Conservation (phyloP, 2,888 invertebrate genomes). For the Schizaphis graminum region DNA sequence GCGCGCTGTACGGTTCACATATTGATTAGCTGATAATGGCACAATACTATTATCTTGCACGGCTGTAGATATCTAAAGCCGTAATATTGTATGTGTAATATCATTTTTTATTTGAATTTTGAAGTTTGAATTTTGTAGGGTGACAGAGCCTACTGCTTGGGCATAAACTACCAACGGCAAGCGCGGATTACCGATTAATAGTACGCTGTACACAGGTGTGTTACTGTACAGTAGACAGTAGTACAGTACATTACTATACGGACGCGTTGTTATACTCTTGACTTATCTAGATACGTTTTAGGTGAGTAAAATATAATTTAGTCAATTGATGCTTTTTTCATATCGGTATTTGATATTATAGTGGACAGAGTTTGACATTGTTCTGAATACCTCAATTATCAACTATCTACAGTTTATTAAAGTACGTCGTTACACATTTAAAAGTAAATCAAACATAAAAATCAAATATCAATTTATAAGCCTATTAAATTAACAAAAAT, state of each 20-base stretch:
- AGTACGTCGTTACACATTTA: background rate
- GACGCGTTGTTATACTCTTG: background rate
- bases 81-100: too few species aligned
- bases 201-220: background rate
- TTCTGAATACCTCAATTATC: background rate
- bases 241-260: background rate
- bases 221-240: background rate
- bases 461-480: background rate
- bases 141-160: too few species aligned
- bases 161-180: too few species aligned
- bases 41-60: too few species aligned
- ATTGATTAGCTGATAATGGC: too few species aligned
- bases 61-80: too few species aligned
- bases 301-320: background rate
- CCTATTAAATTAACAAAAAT: background rate
- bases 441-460: background rate
- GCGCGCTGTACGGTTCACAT: too few species aligned
- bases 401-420: background rate
- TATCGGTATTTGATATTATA: background rate
- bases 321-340: background rate
- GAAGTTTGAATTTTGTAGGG: too few species aligned
- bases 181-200: too few species aligned
- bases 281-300: background rate
- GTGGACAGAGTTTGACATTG: background rate
- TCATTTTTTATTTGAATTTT: too few species aligned